Base-by-base conservation (phyloP, 1,140 invertebrate species). In the Drosophila busckii region DNA sequence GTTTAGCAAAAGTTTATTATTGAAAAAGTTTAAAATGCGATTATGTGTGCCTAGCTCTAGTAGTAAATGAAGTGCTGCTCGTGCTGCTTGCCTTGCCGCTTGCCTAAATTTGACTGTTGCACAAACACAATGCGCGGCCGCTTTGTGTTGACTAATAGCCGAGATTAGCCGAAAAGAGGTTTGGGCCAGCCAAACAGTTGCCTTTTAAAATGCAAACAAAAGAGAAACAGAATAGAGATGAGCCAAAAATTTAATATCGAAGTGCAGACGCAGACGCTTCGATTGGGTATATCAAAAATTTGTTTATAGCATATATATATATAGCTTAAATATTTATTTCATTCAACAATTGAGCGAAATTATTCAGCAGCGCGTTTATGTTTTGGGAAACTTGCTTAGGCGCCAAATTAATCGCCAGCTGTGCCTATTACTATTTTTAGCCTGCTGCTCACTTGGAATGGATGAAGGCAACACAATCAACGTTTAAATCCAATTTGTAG, bases 11-110 rank as follows among this genome's bases (percentile, higher is more conserved):
- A 68, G 68, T 82, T 82, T 75, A 67, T 75, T 82, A 82, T 82
- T 82, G 76, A 82, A 82, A 82, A 82, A 82, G 75, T 82, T 82
- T 55, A 75, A 83, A 82, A 82, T 82, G 76, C 76, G 75, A 82
- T 82, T 82, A 82, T 82, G 37, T 69, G 63, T 73, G 52, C 20
- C 10, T 28, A 10, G 23, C 34, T 10, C 5, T 12, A 26, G 35
- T 2, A 65, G 56, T 56, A 65, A 49, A 56, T 61, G 62, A 50
- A 25, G 29, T 48, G 37, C 45, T 52, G n/a, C n/a, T n/a, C n/a
- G n/a, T n/a, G n/a, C n/a, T n/a, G n/a, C n/a, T n/a, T n/a, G n/a
- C n/a, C n/a, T n/a, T n/a, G n/a, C n/a, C n/a, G n/a, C n/a, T n/a
- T n/a, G n/a, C n/a, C n/a, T n/a, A n/a, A 59, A 54, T 61, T 53